Conservation (phyloP, 2,888 invertebrate genomes). For the Smittia aterrima region DNA sequence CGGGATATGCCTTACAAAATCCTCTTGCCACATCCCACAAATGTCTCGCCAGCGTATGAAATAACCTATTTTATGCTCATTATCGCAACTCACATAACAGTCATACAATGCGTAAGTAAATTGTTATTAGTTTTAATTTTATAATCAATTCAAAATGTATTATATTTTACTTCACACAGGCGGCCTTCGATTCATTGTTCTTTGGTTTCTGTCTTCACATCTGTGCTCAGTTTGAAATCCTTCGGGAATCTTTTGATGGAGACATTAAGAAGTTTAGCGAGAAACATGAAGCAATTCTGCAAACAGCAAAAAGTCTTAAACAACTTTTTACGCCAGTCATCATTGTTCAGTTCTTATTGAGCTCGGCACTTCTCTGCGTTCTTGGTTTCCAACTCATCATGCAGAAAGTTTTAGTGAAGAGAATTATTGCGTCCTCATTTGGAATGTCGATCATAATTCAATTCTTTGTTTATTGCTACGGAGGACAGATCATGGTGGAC, state of each 20-base stretch:
- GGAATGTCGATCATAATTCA: conserved; percentile 15
- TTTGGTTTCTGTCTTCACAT: neutral
- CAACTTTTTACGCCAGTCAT: conserved; percentile 23
- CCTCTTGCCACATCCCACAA: no score
- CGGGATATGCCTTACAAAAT: no score
- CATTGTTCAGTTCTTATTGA: conserved; percentile 31
- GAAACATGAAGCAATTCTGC: neutral
- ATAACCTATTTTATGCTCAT: no score
- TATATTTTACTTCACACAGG: no score
- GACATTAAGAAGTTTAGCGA: neutral
- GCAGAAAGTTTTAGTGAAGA: neutral
- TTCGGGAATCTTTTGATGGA: neutral
- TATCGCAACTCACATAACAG: no score
- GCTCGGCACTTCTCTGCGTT: conserved; percentile 31
- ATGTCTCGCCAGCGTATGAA: no score
- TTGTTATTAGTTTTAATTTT: no score
- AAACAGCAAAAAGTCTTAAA: conserved; percentile 17
- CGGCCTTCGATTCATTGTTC: neutral
- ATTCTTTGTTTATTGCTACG: conserved; percentile 37
- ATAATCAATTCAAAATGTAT: no score
- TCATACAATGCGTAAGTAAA: no score
- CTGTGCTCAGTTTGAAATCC: neutral
- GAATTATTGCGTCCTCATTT: neutral
- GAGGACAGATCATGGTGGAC: conserved; percentile 20
- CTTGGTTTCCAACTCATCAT: conserved; percentile 36